phyloP scores from a whole-genome alignment of 2,888 invertebrate genomes.

The Allolobophora icterica region DNA sequence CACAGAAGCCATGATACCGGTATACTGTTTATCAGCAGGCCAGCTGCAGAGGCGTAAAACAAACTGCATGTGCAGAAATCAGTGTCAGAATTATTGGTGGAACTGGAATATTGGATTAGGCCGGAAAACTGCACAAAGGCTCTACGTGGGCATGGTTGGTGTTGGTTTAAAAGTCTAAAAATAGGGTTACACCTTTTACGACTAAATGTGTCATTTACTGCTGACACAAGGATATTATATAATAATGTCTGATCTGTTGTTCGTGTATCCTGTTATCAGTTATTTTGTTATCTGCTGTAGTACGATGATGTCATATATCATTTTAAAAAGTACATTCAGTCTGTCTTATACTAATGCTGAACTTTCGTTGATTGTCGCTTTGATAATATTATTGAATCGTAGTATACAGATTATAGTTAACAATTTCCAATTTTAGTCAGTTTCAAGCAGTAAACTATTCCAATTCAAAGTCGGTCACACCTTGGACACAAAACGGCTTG shows the following conservation, averaged over 20 bases:
- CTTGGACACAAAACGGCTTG: neutral
- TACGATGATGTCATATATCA: neutral
- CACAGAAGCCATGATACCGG: too few species aligned
- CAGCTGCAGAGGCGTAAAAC: too few species aligned
- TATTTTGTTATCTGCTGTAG: neutral
- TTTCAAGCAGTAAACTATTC: neutral
- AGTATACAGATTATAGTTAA: too few species aligned
- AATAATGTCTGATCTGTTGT: neutral
- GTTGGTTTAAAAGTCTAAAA: too few species aligned
- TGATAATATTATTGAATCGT: too few species aligned
- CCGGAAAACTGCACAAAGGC: too few species aligned
- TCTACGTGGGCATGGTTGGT: too few species aligned
- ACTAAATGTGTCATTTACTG: neutral
- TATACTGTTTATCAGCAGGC: too few species aligned
- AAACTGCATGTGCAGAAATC: too few species aligned
- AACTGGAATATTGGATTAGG: too few species aligned
- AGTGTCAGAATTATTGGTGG: too few species aligned
- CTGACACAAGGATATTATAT: neutral
- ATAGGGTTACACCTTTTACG: neutral
- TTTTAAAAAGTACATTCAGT: neutral
- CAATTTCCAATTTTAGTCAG: neutral
- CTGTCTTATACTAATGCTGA: neutral
- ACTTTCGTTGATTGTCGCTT: neutral
- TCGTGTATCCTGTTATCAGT: neutral
- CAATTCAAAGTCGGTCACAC: neutral